Evolutionary conservation across 2,888 invertebrate species (phyloP), one percentile per base, ranked within the genome.

Genomic region (Xylota sylvarum): DNA sequence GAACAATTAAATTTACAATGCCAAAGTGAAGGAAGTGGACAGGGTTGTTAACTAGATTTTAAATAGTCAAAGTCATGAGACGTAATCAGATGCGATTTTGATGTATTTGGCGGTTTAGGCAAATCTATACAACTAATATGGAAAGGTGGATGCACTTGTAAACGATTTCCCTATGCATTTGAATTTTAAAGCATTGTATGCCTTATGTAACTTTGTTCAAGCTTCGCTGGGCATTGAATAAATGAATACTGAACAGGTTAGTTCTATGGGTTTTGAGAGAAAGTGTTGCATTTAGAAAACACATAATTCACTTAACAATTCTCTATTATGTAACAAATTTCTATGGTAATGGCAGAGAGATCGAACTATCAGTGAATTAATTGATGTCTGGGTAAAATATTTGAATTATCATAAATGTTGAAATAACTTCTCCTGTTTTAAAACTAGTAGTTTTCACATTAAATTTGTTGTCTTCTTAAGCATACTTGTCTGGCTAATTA

Each of bases 1-100:
- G 30, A 74, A 12, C 56, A 69, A 40, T 70, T 64, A 50, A 64
- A 60, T 40, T 69, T 69, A 32, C 84, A 84, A 79, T 84, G 79
- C 55, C 84, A 84, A 79, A 64, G 52, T 62, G 67, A 62, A 50
- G 79, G 78, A 72, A 65, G 30, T n/a, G 17, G 27, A 30, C 23
- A 30, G 30, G 40, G 52, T 46, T 35, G 14, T 23, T 35, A 23
- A 14, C 35, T 19, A 30, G 58, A n/a, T 62, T 48, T 37, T 55
- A 35, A 62, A 17, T 46, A 55, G 19, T 12, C 56, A 72, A 56
- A 62, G 60, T 62, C 43, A 46, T 62, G 27, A 2, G 12, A 37
- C 12, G 2, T 10, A 37, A 10, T 37, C 35, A 52, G 56, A 58
- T 35, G 19, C 10, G 19, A 19, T 14, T n/a, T 30, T 7, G 30